Conservation (phyloP, 2,113 vertebrate species). For the Setophaga petechia region DNA sequence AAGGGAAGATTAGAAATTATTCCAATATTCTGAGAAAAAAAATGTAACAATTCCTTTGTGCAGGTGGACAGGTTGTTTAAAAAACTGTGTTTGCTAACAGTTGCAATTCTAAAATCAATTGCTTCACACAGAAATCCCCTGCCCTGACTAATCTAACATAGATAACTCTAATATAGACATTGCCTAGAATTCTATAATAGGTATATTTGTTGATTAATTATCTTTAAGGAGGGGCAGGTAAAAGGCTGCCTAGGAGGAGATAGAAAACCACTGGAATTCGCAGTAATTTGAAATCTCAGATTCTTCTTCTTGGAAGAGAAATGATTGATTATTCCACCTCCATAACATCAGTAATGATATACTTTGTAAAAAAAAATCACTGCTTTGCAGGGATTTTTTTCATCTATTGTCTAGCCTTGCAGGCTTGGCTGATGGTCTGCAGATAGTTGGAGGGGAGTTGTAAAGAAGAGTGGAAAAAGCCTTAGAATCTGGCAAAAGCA, state of each 20-base stretch:
- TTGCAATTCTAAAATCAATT: not conserved
- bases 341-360: not conserved
- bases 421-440: not conserved
- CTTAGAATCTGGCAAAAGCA: not conserved
- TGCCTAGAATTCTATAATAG: not conserved
- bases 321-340: fast-evolving
- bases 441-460: not conserved
- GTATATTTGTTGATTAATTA: not conserved
- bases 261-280: not conserved
- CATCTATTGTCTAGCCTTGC: not conserved
- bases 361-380: not conserved
- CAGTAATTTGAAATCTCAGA: not conserved
- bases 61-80: not conserved
- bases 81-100: not conserved
- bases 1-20: not conserved
- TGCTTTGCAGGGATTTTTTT: not conserved
- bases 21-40: not conserved
- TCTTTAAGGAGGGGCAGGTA: fast-evolving
- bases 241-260: not conserved
- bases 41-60: not conserved
- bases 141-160: not conserved
- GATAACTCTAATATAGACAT: not conserved
- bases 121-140: not conserved
- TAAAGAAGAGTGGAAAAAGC: not conserved
- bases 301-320: not conserved